Base-by-base conservation (phyloP, 1,140 invertebrate species). In the Drosophila navojoa region DNA sequence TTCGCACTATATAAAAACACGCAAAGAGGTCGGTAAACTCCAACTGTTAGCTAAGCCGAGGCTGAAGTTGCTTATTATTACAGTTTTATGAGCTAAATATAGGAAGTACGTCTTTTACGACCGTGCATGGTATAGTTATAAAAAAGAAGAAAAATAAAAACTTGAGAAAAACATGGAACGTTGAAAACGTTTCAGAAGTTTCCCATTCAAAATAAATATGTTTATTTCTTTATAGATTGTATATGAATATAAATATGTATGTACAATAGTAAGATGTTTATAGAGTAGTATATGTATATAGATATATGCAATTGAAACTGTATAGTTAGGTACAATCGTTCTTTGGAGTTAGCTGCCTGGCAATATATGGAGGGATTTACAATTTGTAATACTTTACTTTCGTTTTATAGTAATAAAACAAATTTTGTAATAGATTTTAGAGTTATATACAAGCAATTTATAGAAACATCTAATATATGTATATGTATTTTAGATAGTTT, bases 71-170 rank as follows among this genome's bases (percentile, higher is more conserved):
- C 40, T 16, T 45, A 32, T 32, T 32, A 19, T 47, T 29, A 16
- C 16, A 11, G 16, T 16, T 59, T 47, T 32, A 59, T 19, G 57
- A n/a, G 25, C 13, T n/a, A 13, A 44, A 32, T 32, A 45, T 44
- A 45, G 55, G 55, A 59, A 59, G 42, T 32, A 13, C 9, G 42
- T 32, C 25, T 45, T 57, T 57, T 57, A 42, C n/a, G 35, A 57
- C 6, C 32, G 2, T 3, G 32, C 32, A 32, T 32, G 32, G 25
- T 22, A 38, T 38, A 32, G 1, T 9, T 5, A 29, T 29, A 29
- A 38, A 38, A 38, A 38, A 11, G 35, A 38, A 11, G 6, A 13
- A 11, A 13, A 38, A 38, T 13, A 32, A 32, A 32, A 15, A 53
- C n/a, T 15, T 32, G 7, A 9, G 53, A 40, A 55, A 40, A 22